A percentile compares a stretch with the other conserved stretches of the same genome.
Conservation (phyloP, 2,113 vertebrate species). For the Gobio gobio region DNA sequence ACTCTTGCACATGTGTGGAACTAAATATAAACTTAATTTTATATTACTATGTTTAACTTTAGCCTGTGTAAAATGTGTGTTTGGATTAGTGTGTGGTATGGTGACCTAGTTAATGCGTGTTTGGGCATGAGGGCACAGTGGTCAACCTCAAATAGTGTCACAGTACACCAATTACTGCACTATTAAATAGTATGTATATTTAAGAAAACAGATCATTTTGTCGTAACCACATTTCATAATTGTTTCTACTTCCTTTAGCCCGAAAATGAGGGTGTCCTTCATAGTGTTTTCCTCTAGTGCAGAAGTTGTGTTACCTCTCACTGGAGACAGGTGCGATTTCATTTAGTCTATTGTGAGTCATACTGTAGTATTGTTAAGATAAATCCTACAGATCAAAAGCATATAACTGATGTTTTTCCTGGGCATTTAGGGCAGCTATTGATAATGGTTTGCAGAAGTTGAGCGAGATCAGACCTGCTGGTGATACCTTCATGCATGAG, state of each 20-base stretch:
- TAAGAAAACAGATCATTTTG: neutral
- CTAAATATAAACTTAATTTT: conserved; percentile 71
- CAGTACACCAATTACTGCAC: neutral
- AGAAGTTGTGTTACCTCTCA: conserved; percentile 84
- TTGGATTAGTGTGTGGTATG: conserved; percentile 48
- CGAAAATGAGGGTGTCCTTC: conserved; percentile 92
- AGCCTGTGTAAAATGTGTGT: conserved; percentile 33
- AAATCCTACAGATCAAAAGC: neutral
- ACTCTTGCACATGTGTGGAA: conserved; percentile 44
- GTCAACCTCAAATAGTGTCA: neutral
- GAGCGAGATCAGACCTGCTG: conserved; percentile 80
- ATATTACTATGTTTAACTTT: conserved; percentile 64
- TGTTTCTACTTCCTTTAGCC: conserved; percentile 74
- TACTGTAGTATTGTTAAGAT: neutral
- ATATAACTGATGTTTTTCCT: neutral
- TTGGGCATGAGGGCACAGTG: conserved; percentile 4
- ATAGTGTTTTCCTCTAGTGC: conserved; percentile 91
- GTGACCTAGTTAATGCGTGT: conserved; percentile 29
- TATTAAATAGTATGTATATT: conserved; percentile 1
- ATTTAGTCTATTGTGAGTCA: neutral
- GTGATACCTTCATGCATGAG: conserved; percentile 95
- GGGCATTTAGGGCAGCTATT: conserved; percentile 74
- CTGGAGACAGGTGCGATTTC: conserved; percentile 87
- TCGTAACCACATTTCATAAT: neutral
- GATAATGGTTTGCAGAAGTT: conserved; percentile 83